Evolutionary conservation across 2,797 vertebrate species (phyloP), one percentile per base, ranked within the genome.

Genomic region (Mormyrus proboscirostris): DNA sequence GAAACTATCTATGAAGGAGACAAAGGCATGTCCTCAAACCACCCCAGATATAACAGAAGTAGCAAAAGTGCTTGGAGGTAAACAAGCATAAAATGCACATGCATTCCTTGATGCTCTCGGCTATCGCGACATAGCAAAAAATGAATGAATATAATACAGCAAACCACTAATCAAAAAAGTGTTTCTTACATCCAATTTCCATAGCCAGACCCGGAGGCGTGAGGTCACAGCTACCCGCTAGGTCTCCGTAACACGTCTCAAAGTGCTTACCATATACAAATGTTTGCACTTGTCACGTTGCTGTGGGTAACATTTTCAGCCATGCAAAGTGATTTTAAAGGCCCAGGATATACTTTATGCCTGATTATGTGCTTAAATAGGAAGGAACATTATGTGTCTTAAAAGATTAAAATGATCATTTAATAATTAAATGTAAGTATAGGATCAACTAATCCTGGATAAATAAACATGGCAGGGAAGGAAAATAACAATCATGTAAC

Each of bases 251-350:
- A 44, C 33, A n/a, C 73, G 38, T 79, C 73, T 44, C 47, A 41
- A 79, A 79, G 73, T 79, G 73, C 73, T 47, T 47, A 44, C 73
- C 38, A 79, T 79, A 47, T 79, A 79, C 73, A 79, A 79, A 79
- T 79, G 73, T 47, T 44, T 79, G 73, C 38, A 79, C 73, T 79
- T 44, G 16, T 79, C 73, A 79, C 14, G 2, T 16, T n/a, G 73
- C 29, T 8, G 73, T 44, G 33, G 29, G 12, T 79, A 41, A 44
- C 73, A 79, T 79, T 79, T 47, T 79, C 73, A 47, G 73, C 19
- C 41, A n/a, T 44, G 41, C 16, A 79, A 19, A 79, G 73, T 19
- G 38, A 41, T 79, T 47, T 79, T 79, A 44, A 79, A 79, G 38
- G 41, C n/a, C 7, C 73, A 19, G 14, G 73, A 16, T 47, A 5